Evolutionary conservation across 2,888 invertebrate genomes (phyloP).

Genomic region (Microplitis deprimator): DNA sequence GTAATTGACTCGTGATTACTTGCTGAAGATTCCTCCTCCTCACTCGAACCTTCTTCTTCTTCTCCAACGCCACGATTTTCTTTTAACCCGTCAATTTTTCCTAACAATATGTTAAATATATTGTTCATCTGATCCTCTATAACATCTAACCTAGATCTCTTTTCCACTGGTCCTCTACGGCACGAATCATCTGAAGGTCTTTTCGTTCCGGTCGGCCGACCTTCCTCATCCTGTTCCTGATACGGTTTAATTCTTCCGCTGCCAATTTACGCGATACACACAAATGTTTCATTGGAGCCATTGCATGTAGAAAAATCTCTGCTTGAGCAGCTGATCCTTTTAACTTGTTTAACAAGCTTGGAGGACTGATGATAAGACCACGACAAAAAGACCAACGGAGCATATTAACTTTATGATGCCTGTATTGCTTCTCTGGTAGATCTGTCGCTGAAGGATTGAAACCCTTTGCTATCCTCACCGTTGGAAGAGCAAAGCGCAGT

Average conservation of each 20-base stretch:
- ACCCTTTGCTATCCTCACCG: background rate
- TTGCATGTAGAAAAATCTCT: background rate
- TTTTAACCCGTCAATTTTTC: background rate
- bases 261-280: background rate
- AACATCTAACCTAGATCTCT: background rate
- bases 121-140: background rate
- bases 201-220: too few relatives aligned
- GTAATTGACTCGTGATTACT: background rate
- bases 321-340: constrained; percentile 16
- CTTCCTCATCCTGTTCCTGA: background rate
- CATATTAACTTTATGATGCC: background rate
- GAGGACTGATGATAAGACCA: constrained; percentile 2
- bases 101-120: background rate
- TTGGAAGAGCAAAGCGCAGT: background rate
- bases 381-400: background rate
- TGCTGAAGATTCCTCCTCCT: background rate
- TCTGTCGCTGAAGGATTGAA: background rate
- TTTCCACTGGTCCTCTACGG: too few relatives aligned
- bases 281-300: background rate
- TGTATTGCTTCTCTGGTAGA: background rate
- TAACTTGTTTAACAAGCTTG: background rate
- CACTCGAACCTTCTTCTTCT: background rate
- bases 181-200: too few relatives aligned
- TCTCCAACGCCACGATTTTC: background rate
- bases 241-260: background rate